phyloP scores from a whole-genome alignment of 1,140 invertebrate genomes.

The Anastrepha ludens region DNA sequence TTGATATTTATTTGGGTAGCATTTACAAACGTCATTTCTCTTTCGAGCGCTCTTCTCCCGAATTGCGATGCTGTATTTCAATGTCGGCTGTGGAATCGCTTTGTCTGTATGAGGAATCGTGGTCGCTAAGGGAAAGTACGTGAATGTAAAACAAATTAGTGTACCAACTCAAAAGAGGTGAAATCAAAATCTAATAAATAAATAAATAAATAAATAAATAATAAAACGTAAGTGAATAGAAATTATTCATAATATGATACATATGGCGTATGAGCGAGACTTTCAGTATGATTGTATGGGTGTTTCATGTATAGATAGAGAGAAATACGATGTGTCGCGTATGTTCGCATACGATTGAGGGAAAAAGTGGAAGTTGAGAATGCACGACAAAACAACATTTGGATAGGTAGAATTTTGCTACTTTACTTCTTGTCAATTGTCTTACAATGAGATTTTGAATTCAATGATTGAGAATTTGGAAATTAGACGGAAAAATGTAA shows the following conservation, averaged over 20 bases:
- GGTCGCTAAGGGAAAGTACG: background rate
- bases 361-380: background rate
- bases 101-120: background rate
- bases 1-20: no score
- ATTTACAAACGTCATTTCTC: background rate
- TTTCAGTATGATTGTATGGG: background rate
- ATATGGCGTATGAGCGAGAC: background rate
- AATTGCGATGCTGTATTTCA: background rate
- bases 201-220: background rate
- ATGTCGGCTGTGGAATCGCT: slow-evolving; percentile 23
- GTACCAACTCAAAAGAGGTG: background rate
- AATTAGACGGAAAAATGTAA: background rate
- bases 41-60: slow-evolving; percentile 5
- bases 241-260: background rate
- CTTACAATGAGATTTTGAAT: background rate
- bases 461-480: slow-evolving; percentile 38
- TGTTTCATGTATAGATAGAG: no score
- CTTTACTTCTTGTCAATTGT: background rate
- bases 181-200: background rate
- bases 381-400: slow-evolving; percentile 42
- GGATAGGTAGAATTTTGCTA: background rate
- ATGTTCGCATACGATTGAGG: background rate
- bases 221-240: background rate
- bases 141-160: background rate
- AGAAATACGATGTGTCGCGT: background rate